Evolutionary conservation across 2,113 vertebrate species (phyloP), one percentile per base, ranked within the genome.

Genomic region (Danionella cerebrum): DNA sequence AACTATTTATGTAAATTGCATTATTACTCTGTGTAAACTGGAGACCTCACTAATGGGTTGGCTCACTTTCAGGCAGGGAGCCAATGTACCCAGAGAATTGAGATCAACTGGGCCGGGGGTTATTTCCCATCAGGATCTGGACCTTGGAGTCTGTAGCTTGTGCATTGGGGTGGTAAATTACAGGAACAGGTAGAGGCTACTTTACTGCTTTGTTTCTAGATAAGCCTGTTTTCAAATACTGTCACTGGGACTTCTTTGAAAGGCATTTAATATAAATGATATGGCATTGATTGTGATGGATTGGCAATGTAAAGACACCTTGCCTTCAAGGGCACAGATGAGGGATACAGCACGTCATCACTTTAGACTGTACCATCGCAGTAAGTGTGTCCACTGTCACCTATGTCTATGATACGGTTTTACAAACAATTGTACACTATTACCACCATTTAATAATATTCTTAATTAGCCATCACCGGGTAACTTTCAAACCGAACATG

Each of bases 211-310:
- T 69, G 80, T 79, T 88, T 83, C 79, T 77, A 84, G 83, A 79
- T 78, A 81, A 45, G 52, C 72, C 75, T 64, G 63, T 69, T 78
- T 84, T 65, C 12, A 39, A 80, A 59, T 66, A 69, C 50, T 73
- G 69, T 83, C 77, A 79, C 6, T 64, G 60, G 65, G 71, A 69
- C 67, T 68, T 67, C 76, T 83, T 80, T 60, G 66, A 73, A 72
- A 67, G 65, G 76, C 80, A 81, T 86, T 86, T 86, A 83, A 85
- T 84, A 86, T 84, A 86, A 88, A 87, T 88, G 82, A 89, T 86
- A 71, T 82, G 67, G 75, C 65, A 76, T 86, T 87, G 86, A 89
- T 89, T 88, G 84, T 87, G 86, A 88, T 89, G 82, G 84, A 89
- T 89, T 79, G 80, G 84, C 82, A 82, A 78, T 74, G 81, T 54